These are phyloP conservation scores for Rhegmatorhina hoffmannsi DNA, from an alignment of 2,113 vertebrate genomes.

Conservation along the genomic window DNA sequence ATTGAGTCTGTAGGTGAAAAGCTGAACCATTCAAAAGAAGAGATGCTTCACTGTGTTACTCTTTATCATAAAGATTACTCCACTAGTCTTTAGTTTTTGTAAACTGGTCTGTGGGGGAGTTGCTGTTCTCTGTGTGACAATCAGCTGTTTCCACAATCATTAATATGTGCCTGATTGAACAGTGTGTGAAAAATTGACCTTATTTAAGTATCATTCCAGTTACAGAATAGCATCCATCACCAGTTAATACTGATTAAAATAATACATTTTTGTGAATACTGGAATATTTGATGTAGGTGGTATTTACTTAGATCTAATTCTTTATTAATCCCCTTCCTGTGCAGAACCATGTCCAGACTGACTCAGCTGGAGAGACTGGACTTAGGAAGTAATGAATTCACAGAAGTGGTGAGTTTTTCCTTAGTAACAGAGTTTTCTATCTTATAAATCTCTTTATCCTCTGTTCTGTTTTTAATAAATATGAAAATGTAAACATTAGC, in stretches of 20 bases:
- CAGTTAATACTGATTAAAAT: not conserved
- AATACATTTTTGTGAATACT: not conserved
- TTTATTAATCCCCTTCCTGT: slow-evolving; percentile 35
- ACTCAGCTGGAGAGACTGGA: slow-evolving; percentile 95
- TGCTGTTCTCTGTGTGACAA: not conserved
- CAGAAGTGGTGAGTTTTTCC: slow-evolving; percentile 84
- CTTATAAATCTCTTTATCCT: not conserved
- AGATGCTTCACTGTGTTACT: not conserved
- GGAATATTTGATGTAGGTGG: not conserved
- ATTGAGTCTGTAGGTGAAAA: not conserved
- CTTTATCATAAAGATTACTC: not conserved
- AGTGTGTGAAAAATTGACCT: not conserved
- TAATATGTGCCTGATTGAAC: not conserved
- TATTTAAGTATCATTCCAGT: not conserved
- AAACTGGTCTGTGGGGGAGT: not conserved
- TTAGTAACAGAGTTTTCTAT: not conserved
- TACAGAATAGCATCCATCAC: not conserved
- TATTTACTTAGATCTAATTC: slow-evolving; percentile 35
- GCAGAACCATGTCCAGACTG: slow-evolving; percentile 97
- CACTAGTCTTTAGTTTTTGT: not conserved
- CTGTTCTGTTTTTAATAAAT: slow-evolving; percentile 31
- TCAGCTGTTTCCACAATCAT: not conserved
- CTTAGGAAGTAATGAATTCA: slow-evolving; percentile 99
- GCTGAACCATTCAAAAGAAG: not conserved
- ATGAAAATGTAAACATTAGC: not conserved